Evolutionary conservation across 1,140 invertebrate species (phyloP).

Genomic region (Hyposmocoma kahamanoa): DNA sequence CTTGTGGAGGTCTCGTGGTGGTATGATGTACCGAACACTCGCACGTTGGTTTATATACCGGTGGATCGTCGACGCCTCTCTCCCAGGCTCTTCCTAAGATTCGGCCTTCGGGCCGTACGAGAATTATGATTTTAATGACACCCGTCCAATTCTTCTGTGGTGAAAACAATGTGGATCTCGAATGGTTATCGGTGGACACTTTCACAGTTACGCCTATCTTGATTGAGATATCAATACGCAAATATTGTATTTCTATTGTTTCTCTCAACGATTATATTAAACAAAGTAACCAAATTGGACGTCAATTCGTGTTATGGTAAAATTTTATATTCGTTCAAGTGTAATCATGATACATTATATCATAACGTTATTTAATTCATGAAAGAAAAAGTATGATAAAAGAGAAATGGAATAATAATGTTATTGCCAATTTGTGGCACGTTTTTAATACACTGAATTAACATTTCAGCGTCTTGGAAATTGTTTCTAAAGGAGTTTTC

Average conservation of each 20-base stretch:
- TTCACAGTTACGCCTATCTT: conserved; percentile 29
- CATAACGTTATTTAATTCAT: too few species aligned
- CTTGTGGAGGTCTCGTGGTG: conserved; percentile 63
- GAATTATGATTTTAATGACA: conserved; percentile 73
- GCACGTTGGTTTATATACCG: conserved; percentile 59
- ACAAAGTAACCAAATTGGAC: too few species aligned
- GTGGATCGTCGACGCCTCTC: conserved; percentile 52
- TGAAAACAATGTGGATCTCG: conserved; percentile 64
- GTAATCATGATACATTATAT: too few species aligned
- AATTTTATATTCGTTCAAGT: too few species aligned
- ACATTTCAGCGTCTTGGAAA: too few species aligned
- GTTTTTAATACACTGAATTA: too few species aligned
- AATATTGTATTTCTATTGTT: conserved; percentile 10
- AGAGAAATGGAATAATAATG: too few species aligned
- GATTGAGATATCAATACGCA: conserved; percentile 22
- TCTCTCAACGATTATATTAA: too few species aligned
- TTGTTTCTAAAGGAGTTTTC: too few species aligned
- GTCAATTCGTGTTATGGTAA: too few species aligned
- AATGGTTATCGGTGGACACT: conserved; percentile 36
- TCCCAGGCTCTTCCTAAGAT: conserved; percentile 68
- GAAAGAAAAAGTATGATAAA: too few species aligned
- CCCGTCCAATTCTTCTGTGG: conserved; percentile 59
- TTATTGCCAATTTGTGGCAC: too few species aligned
- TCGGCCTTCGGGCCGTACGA: conserved; percentile 67
- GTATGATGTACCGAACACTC: conserved; percentile 61